Evolutionary conservation across 2,888 invertebrate species (phyloP), one percentile per base, ranked within the genome.

Genomic region (Pachydiplax longipennis): DNA sequence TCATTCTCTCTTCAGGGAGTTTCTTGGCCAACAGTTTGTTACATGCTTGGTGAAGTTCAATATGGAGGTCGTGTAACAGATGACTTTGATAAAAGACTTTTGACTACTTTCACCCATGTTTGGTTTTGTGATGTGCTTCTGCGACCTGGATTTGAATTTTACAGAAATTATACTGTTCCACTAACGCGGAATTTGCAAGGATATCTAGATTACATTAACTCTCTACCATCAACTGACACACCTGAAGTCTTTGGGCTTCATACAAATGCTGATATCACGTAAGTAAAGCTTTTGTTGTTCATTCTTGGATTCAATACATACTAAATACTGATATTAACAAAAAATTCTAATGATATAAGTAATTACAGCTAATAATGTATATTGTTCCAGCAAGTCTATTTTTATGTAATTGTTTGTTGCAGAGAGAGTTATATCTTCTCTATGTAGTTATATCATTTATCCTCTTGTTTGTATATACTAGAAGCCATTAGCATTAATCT

Each of bases 181-280:
- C 96, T 96, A 93, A 97, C 97, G 0, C 95, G 97, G 93, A 97
- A 96, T 93, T 94, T 98, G 83, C 92, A 93, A 92, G 96, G 96
- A 6, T 98, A 98, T 93, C 94, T 98, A 65, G 97, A 98, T 93
- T 98, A 98, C 93, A 98, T 99, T 90, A 98, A 97, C 93, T 96
- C 96, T 92, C 95, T 99, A 92, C 98, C 98, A 0, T 94, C 96
- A 35, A 96, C 96, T 37, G 99, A 99, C 94, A 97, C 98, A 1
- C 99, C 99, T 0, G 98, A 99, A 95, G 98, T 98, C 13, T 99
- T 99, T 94, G 99, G 99, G n/a, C 95, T 99, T 90, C 99, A 99
- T 94, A 95, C 97, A 12, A 99, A 99, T 94, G 99, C 99, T 90
- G 99, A 99, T 93, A 99, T 99, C 92, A 99, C 99, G 93, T 99